Conservation (phyloP, 2,797 vertebrate genomes). For the Halcyon leucocephala region DNA sequence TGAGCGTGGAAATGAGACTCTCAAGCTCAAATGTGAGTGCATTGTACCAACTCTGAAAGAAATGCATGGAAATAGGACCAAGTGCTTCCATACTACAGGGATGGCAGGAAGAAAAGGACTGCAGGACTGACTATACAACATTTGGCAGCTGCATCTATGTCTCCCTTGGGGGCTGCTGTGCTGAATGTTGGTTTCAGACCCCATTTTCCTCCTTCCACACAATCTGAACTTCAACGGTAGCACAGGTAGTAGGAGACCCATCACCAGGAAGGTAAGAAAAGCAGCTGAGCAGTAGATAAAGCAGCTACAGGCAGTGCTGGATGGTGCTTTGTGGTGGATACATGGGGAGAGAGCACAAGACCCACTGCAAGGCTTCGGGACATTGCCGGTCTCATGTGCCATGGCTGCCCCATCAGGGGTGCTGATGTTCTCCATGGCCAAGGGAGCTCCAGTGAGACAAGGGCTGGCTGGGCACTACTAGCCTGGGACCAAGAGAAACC, state of each 20-base stretch:
- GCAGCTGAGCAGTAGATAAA: neutral
- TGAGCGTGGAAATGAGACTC: neutral
- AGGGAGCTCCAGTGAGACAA: neutral
- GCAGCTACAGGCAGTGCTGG: neutral
- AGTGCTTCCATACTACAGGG: neutral
- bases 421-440: neutral
- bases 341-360: accelerated
- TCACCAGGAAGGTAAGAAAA: neutral
- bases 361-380: neutral
- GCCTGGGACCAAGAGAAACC: neutral
- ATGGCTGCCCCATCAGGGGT: accelerated
- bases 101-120: neutral
- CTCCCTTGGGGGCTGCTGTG: neutral
- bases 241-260: neutral
- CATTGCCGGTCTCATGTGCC: neutral
- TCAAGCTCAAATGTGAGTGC: accelerated
- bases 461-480: neutral
- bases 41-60: neutral
- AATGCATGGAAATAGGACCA: neutral
- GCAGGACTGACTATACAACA: neutral
- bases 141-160: neutral
- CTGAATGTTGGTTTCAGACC: neutral
- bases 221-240: neutral
- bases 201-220: neutral
- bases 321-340: neutral